phyloP scores from a whole-genome alignment of 2,888 invertebrate species.

The Pediacus dermestoides region DNA sequence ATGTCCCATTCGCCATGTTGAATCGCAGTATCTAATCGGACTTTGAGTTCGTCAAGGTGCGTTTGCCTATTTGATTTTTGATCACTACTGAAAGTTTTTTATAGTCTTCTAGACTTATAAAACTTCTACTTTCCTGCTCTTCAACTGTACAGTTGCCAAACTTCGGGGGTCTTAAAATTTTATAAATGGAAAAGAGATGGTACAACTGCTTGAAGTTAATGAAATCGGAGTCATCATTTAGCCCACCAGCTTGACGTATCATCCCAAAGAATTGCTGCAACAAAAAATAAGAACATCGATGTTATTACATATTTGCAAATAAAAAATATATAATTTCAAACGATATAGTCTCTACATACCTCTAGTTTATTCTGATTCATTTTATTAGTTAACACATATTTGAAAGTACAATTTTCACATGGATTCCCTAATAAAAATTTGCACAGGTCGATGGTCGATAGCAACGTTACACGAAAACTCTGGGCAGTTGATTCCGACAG shows the following conservation, averaged over 20 bases:
- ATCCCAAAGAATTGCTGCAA: slow-evolving; percentile 25
- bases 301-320: too few species aligned
- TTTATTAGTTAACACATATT: slow-evolving; percentile 10
- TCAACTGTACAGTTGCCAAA: slow-evolving; percentile 16
- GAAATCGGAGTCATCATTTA: slow-evolving; percentile 23
- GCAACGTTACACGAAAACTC: slow-evolving; percentile 13
- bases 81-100: too few species aligned
- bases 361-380: slow-evolving; percentile 1
- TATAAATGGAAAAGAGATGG: slow-evolving; percentile 18
- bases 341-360: too few species aligned
- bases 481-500: slow-evolving; percentile 13
- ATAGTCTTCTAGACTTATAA: too few species aligned
- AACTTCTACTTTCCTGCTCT: too few species aligned
- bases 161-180: slow-evolving; percentile 18
- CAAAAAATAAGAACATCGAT: too few species aligned
- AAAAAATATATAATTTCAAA: too few species aligned
- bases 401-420: slow-evolving; percentile 13
- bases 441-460: slow-evolving; percentile 14
- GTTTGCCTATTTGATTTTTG: too few species aligned
- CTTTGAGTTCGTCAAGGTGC: too few species aligned
- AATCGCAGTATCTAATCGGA: too few species aligned
- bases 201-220: slow-evolving; percentile 21
- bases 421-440: slow-evolving; percentile 8
- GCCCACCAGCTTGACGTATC: slow-evolving; percentile 20
- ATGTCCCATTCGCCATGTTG: slow-evolving; percentile 1